These are phyloP conservation scores for Ecliptopera silaceata DNA, from an alignment of 2,888 invertebrate species.

Conservation along the genomic window DNA sequence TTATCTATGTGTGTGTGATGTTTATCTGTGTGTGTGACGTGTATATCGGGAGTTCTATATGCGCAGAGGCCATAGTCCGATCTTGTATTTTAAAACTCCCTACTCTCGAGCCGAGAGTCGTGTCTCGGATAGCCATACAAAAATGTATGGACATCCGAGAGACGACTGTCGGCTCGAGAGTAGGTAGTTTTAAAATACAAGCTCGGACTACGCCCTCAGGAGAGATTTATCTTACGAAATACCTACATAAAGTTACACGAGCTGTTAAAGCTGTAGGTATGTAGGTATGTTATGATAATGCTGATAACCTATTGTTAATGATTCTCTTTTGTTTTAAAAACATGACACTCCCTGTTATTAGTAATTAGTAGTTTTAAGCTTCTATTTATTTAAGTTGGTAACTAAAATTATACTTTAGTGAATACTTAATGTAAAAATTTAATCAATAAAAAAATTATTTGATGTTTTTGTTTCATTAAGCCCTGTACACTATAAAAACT, in stretches of 20 bases:
- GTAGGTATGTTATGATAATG: slow-evolving; percentile 9
- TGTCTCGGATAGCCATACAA: too few species aligned
- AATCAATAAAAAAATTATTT: slow-evolving; percentile 13
- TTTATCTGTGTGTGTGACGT: neutral
- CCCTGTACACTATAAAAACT: neutral
- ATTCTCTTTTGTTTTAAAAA: slow-evolving; percentile 1
- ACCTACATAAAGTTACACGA: slow-evolving; percentile 7
- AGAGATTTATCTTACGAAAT: slow-evolving; percentile 10
- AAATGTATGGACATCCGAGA: too few species aligned
- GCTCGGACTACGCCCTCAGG: too few species aligned
- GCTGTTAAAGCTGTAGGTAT: neutral
- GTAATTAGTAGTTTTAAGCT: slow-evolving; percentile 38
- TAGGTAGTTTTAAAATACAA: too few species aligned
- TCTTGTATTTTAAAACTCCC: too few species aligned
- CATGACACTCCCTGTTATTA: neutral
- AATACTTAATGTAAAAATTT: slow-evolving; percentile 12
- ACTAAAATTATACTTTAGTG: slow-evolving; percentile 26
- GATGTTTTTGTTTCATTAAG: neutral
- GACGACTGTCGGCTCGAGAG: too few species aligned
- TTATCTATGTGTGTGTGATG: slow-evolving; percentile 1
- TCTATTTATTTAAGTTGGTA: slow-evolving; percentile 62
- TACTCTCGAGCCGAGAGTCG: too few species aligned
- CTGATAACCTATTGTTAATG: slow-evolving; percentile 2
- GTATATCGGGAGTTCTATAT: neutral
- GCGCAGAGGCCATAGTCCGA: too few species aligned